phyloP scores from a whole-genome alignment of 2,797 vertebrate species.

The Pantherophis alleghaniensis region DNA sequence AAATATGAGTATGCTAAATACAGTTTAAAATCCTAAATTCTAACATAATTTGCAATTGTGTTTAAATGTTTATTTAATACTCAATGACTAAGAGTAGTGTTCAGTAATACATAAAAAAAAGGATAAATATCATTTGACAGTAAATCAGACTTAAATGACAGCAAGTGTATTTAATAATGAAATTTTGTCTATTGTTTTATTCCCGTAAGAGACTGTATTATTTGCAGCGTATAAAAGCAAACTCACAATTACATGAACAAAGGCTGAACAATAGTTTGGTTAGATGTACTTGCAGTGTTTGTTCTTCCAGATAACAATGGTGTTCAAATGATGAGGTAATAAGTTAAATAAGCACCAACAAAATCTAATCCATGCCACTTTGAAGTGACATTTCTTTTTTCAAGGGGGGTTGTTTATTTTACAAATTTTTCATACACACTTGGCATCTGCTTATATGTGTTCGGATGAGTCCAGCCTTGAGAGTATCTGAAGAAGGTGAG shows the following conservation, averaged over 20 bases:
- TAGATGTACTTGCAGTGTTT: conserved; percentile 19
- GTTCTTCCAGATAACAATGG: conserved; percentile 49
- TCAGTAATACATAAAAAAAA: not conserved
- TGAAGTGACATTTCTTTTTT: not conserved
- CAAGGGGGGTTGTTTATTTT: conserved; percentile 50
- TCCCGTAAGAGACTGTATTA: conserved; percentile 12
- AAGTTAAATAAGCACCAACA: conserved; percentile 90
- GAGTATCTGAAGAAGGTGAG: conserved; percentile 81
- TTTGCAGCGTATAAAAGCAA: conserved; percentile 43
- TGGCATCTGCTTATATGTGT: conserved; percentile 96
- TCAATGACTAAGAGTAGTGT: not conserved
- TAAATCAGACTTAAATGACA: not conserved
- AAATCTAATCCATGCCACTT: conserved; percentile 52
- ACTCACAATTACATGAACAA: conserved; percentile 38
- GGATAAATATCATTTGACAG: not conserved
- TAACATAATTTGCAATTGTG: not conserved
- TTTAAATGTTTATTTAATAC: not conserved
- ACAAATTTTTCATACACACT: conserved; percentile 99
- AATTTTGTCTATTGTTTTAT: conserved; percentile 36
- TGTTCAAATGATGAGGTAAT: conserved; percentile 84
- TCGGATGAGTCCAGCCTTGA: conserved; percentile 93
- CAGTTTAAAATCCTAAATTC: not conserved
- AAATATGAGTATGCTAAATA: not conserved
- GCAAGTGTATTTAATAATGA: not conserved
- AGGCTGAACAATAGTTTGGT: conserved; percentile 16